Evolutionary conservation across 2,113 vertebrate species (phyloP).

Genomic region (Equus quagga): DNA sequence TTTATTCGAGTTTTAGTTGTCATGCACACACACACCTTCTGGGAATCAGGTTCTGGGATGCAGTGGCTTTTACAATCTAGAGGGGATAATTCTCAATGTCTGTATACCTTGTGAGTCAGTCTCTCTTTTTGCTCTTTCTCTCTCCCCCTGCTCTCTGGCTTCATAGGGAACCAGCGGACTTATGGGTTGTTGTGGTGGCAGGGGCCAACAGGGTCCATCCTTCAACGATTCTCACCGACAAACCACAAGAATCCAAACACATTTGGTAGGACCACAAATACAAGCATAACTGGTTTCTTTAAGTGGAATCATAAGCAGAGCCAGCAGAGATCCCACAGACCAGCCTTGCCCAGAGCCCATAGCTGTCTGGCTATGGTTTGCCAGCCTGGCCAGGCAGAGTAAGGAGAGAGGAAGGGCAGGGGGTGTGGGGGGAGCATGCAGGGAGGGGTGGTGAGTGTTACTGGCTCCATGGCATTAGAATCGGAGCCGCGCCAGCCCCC

Average conservation of each 20-base stretch:
- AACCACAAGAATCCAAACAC: neutral
- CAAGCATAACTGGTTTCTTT: neutral
- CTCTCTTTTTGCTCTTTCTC: neutral
- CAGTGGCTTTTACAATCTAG: neutral
- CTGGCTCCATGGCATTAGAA: neutral
- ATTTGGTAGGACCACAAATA: neutral
- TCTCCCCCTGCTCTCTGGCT: neutral
- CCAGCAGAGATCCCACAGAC: neutral
- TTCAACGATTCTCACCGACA: neutral
- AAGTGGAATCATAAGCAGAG: neutral
- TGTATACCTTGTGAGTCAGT: neutral
- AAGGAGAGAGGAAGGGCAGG: neutral
- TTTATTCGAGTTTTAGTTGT: neutral
- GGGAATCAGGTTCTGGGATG: neutral
- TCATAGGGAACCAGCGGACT: neutral
- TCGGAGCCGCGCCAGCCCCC: neutral
- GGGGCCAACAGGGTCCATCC: neutral
- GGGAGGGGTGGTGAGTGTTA: neutral
- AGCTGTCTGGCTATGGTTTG: neutral
- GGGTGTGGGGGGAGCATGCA: neutral
- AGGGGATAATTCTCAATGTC: neutral
- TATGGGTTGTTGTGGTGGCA: neutral
- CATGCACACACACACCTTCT: neutral
- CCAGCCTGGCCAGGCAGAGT: neutral
- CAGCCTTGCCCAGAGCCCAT: neutral